These are phyloP conservation scores for Drosophila gaucha DNA, from an alignment of 2,888 invertebrate genomes.

Conservation along the genomic window DNA sequence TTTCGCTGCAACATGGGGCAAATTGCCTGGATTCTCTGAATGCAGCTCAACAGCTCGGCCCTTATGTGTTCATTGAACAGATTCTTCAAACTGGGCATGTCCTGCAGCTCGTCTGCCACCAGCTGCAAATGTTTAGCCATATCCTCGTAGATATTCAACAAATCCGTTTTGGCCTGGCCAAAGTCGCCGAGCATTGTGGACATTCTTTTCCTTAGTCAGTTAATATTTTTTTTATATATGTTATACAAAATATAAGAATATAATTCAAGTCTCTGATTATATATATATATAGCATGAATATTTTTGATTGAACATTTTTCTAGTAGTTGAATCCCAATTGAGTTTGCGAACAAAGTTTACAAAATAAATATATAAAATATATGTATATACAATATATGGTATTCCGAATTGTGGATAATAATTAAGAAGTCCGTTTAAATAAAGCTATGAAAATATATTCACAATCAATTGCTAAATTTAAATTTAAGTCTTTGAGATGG, in stretches of 20 bases:
- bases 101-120: conserved; percentile 31
- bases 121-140: conserved; percentile 93
- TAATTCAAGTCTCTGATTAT: neutral
- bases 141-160: conserved; percentile 97
- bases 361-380: neutral
- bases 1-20: conserved; percentile 96
- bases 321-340: neutral
- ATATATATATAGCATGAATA: neutral
- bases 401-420: too few species aligned
- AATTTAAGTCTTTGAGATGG: too few species aligned
- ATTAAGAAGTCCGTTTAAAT: too few species aligned
- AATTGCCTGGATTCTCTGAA: conserved; percentile 94
- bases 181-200: conserved; percentile 92
- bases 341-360: neutral
- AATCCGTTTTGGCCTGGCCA: conserved; percentile 98
- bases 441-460: too few species aligned
- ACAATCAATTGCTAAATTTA: too few species aligned
- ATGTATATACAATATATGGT: neutral
- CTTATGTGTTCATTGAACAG: conserved; percentile 88
- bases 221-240: neutral
- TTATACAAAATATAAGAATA: conserved; percentile 45
- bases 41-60: conserved; percentile 90
- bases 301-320: neutral
- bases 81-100: conserved; percentile 3
- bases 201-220: conserved; percentile 23